Evolutionary conservation across 2,888 invertebrate species (phyloP).

Genomic region (Arctia plantaginis): DNA sequence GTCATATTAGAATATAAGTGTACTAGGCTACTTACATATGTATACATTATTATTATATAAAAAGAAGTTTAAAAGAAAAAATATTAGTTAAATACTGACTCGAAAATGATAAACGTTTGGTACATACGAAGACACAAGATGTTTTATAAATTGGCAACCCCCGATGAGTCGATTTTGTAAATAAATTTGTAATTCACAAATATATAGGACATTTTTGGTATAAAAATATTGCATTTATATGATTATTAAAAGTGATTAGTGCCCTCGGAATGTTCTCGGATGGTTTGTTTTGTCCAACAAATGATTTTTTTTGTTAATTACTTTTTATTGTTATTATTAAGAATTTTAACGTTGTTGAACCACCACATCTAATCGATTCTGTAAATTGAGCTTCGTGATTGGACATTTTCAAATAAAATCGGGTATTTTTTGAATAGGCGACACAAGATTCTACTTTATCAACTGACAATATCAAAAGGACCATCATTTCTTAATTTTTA

Average conservation of each 20-base stretch:
- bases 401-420: slow-evolving; percentile 41
- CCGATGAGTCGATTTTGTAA: slow-evolving; percentile 72
- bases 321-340: slow-evolving; percentile 86
- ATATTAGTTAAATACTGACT: slow-evolving; percentile 81
- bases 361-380: slow-evolving; percentile 59
- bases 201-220: slow-evolving; percentile 78
- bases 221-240: slow-evolving; percentile 83
- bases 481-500: slow-evolving; percentile 34
- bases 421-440: slow-evolving; percentile 30
- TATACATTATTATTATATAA: slow-evolving; percentile 79
- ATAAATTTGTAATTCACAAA: slow-evolving; percentile 81
- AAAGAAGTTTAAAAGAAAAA: slow-evolving; percentile 76
- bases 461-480: slow-evolving; percentile 32
- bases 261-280: slow-evolving; percentile 81
- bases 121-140: slow-evolving; percentile 60
- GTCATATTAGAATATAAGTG: slow-evolving; percentile 85
- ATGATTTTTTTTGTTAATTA: slow-evolving; percentile 82
- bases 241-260: slow-evolving; percentile 64
- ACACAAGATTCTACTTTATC: slow-evolving; percentile 40
- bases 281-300: slow-evolving; percentile 78
- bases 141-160: slow-evolving; percentile 63
- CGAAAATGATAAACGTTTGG: slow-evolving; percentile 61
- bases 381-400: slow-evolving; percentile 59
- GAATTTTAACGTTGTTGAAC: slow-evolving; percentile 84
- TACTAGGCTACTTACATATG: slow-evolving; percentile 85